Evolutionary conservation across 1,140 invertebrate genomes (phyloP).

Genomic region (Zaprionus vittiger): DNA sequence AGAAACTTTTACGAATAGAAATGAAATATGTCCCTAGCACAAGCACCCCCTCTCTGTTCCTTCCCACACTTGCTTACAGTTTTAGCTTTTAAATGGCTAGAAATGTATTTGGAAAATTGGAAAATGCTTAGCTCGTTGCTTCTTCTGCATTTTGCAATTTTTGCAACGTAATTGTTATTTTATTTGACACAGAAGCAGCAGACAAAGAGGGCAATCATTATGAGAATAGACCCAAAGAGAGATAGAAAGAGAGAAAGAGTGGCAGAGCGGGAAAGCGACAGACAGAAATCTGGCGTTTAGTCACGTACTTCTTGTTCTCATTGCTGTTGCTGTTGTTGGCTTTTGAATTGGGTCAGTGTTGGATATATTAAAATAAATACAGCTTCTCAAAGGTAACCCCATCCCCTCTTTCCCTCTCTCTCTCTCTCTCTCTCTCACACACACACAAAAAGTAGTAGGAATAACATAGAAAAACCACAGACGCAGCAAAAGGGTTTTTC

Average conservation of each 20-base stretch:
- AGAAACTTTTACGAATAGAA: slow-evolving; percentile 58
- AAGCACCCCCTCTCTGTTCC: background rate
- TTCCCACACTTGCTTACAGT: background rate
- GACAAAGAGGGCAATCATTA: slow-evolving; percentile 37
- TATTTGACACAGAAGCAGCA: slow-evolving; percentile 46
- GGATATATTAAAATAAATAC: slow-evolving; percentile 58
- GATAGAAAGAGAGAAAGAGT: background rate
- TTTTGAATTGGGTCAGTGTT: slow-evolving; percentile 64
- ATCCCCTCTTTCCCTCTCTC: background rate
- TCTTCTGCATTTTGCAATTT: slow-evolving; percentile 40
- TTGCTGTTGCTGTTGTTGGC: slow-evolving; percentile 30
- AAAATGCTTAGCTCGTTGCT: slow-evolving; percentile 52
- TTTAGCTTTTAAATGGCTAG: slow-evolving; percentile 52
- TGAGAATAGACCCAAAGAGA: slow-evolving; percentile 9
- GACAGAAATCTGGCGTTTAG: slow-evolving; percentile 56
- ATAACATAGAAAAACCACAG: slow-evolving; percentile 12
- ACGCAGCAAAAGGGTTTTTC: slow-evolving; percentile 15
- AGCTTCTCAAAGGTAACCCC: slow-evolving; percentile 42
- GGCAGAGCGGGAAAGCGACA: background rate
- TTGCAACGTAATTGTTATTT: slow-evolving; percentile 61
- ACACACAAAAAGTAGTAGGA: slow-evolving; percentile 10
- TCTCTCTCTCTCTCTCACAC: background rate
- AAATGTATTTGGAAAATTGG: slow-evolving; percentile 55
- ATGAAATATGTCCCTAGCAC: slow-evolving; percentile 53
- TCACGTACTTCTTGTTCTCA: slow-evolving; percentile 46